A percentile compares a stretch with the other conserved stretches of the same genome.
phyloP scores from a whole-genome alignment of 23 tunicate genomes.

The Diplosoma virens region DNA sequence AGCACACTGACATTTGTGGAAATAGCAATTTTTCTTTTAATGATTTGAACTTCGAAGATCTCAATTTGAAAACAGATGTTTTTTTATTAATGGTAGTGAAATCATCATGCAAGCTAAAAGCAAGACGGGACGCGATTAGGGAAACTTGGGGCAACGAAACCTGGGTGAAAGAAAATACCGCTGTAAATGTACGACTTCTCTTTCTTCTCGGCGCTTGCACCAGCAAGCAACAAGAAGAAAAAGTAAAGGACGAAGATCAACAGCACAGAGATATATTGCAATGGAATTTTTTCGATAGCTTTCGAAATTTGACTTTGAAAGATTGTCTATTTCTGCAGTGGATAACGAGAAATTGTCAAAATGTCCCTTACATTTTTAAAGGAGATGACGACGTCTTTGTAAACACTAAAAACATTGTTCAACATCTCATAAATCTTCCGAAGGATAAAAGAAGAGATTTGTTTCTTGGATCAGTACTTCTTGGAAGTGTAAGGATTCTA shows the following conservation, averaged over 20 bases:
- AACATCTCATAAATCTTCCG: conserved; percentile 22
- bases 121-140: conserved; percentile 61
- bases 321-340: conserved; percentile 84
- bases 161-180: conserved; percentile 27
- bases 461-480: conserved; percentile 60
- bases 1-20: conserved; percentile 46
- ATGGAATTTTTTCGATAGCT: conserved; percentile 82
- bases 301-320: conserved; percentile 73
- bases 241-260: conserved; percentile 32
- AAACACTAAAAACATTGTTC: conserved; percentile 60
- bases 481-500: conserved; percentile 59
- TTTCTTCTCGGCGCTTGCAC: conserved; percentile 66
- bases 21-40: background rate
- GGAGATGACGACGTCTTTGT: conserved; percentile 91
- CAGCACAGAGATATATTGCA: conserved; percentile 50
- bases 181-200: conserved; percentile 32
- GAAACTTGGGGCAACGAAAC: conserved; percentile 65
- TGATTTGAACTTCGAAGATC: background rate
- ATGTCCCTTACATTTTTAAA: conserved; percentile 69
- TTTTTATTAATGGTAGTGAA: conserved; percentile 67
- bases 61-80: conserved; percentile 48
- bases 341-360: conserved; percentile 47
- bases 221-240: background rate
- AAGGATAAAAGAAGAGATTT: conserved; percentile 11
- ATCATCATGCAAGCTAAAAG: conserved; percentile 47